Evolutionary conservation across 2,797 vertebrate genomes (phyloP), one percentile per base, ranked within the genome.

Genomic region (Gallinago stenura): DNA sequence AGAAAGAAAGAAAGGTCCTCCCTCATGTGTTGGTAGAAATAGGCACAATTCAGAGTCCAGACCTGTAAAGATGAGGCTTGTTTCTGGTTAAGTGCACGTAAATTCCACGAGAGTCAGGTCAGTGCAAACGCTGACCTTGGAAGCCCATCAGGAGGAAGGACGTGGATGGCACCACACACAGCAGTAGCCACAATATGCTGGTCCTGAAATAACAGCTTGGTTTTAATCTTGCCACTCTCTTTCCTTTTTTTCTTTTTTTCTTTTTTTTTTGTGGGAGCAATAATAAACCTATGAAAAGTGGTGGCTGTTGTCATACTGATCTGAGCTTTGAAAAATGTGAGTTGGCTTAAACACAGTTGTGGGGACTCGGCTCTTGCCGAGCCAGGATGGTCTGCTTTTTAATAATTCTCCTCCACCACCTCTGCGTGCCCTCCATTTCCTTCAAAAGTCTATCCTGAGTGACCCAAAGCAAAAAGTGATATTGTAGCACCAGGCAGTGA

Each of bases 401-500:
- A 72, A 51, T 92, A 33, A 89, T 92, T 95, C 81, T 39, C 53
- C 57, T 66, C 88, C 35, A 46, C n/a, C 61, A 61, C 70, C 64
- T 84, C 66, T 39, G 16, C 0, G 4, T 76, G 64, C 93, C 87
- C 89, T 91, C 89, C 64, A 35, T 92, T 93, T 96, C 90, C 58
- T 95, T 88, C 65, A 22, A 3, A 81, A 94, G 66, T 81, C 93
- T 90, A 9, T 48, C 8, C 37, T 1, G 45, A 77, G 84, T 70
- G 96, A 95, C 91, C 84, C 6, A 3, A 60, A 92, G 90, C 75
- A 89, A 83, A 4, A 81, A 78, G 57, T 35, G 94, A 78, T 82
- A 64, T 39, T 93, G 91, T 95, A 96, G 78, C 78, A 80, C 57
- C 70, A 66, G 91, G 72, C 89, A 72, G 61, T 10, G 39, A 70